Evolutionary conservation across 2,113 vertebrate species (phyloP), one percentile per base, ranked within the genome.

Genomic region (Nerophis ophidion): DNA sequence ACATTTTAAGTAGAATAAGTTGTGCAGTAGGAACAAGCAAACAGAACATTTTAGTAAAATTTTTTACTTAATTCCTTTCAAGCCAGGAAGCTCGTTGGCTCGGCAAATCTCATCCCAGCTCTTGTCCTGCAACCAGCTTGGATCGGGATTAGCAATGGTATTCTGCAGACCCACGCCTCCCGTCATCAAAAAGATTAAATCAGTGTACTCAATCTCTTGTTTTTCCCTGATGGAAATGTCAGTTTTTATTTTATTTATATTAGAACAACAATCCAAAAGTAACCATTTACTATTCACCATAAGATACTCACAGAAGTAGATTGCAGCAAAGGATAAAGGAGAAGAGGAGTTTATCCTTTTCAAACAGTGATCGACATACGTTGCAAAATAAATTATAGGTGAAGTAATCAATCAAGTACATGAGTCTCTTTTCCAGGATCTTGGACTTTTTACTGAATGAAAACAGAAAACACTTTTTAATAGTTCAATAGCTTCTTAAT

Each of bases 321-420:
- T 97, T 98, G 66, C 87, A 91, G 78, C 95, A 98, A 2, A 99
- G 85, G 48, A 98, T 82, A 82, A 99, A 98, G 0, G 95, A 98
- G 86, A 99, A 99, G 53, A 99, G 86, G 34, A 99, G 88, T 83
- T 99, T 99, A 82, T 99, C 95, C 40, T 92, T 97, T 81, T 98
- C 96, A 77, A 99, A 99, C 11, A 99, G 88, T 1, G 97, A 99
- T 14, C 95, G 93, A 65, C 97, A 99, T 56, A 99, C 91, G 7
- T 97, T 98, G 86, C 93, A 94, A 81, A 96, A 99, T 61, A 99
- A 88, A 48, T 93, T 96, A 80, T 95, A 98, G 2, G 94, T 98
- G 77, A 99, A 98, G 83, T 97, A 92, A 71, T 93, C 92, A 33
- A 87, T 95, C 54, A 99, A 87, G 74, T 93, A 93, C 36, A 86